phyloP scores from a whole-genome alignment of 2,888 invertebrate genomes.

The Hypolimnas misippus region DNA sequence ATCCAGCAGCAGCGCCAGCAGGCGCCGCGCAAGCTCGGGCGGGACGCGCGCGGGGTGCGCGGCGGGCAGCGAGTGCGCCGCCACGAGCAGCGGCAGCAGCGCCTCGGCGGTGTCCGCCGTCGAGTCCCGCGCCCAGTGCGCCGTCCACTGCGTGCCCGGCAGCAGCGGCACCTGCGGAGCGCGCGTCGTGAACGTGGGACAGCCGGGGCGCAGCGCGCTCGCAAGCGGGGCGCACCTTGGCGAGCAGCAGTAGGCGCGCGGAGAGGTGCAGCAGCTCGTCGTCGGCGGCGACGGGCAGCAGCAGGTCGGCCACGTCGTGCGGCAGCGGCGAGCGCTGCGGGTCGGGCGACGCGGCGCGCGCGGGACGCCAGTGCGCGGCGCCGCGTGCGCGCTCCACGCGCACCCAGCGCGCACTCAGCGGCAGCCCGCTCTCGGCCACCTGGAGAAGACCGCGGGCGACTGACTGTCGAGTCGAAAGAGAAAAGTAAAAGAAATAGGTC shows the following conservation, averaged over 20 bases:
- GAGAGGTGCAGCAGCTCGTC: constrained; percentile 85
- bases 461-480: neutral
- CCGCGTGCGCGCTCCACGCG: constrained; percentile 90
- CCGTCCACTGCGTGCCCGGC: constrained; percentile 45
- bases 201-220: too few species aligned
- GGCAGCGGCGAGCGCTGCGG: constrained; percentile 86
- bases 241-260: constrained; percentile 80
- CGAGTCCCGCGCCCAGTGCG: constrained; percentile 42
- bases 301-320: constrained; percentile 87
- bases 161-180: too few species aligned
- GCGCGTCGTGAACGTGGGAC: too few species aligned
- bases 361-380: constrained; percentile 88
- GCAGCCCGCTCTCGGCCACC: constrained; percentile 83
- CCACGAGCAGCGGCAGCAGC: constrained; percentile 47
- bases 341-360: constrained; percentile 85
- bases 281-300: constrained; percentile 86
- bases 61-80: constrained; percentile 49
- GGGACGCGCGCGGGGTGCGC: constrained; percentile 48
- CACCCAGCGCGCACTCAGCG: constrained; percentile 89
- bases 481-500: too few species aligned
- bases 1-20: constrained; percentile 54
- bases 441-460: constrained; percentile 30
- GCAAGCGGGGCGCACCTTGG: too few species aligned
- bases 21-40: constrained; percentile 41
- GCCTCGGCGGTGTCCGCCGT: constrained; percentile 48